Evolutionary conservation across 92 coral and sea anemone genomes (phyloP).

Genomic region (Palythoa grandis): DNA sequence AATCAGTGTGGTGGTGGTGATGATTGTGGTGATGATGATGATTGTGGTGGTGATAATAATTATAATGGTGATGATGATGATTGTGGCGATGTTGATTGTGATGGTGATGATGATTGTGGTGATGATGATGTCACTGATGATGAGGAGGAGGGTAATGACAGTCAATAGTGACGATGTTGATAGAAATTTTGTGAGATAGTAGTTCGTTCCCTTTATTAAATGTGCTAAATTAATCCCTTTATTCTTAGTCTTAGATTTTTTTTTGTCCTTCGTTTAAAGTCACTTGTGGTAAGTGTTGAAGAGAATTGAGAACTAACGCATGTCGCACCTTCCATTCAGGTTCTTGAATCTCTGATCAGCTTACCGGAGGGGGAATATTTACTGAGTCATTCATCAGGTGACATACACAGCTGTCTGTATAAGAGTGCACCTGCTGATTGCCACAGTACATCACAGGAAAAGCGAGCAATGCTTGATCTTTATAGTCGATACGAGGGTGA

Average conservation of each 20-base stretch:
- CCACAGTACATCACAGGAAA: constrained; percentile 40
- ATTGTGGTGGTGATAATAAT: no score
- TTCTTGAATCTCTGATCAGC: constrained; percentile 55
- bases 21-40: no score
- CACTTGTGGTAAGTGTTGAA: neutral
- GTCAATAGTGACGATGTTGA: neutral
- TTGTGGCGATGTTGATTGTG: no score
- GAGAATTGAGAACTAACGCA: neutral
- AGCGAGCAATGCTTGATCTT: constrained; percentile 66
- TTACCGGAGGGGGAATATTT: constrained; percentile 64
- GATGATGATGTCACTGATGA: no score
- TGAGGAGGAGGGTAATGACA: neutral
- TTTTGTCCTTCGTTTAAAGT: neutral
- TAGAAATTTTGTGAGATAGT: neutral
- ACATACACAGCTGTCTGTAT: constrained; percentile 87
- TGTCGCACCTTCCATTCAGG: constrained; percentile 23
- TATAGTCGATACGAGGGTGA: constrained; percentile 39
- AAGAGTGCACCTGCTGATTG: constrained; percentile 41
- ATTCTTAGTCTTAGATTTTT: no score
- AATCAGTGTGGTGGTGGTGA: neutral
- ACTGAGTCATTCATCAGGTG: constrained; percentile 70
- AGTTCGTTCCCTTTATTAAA: neutral
- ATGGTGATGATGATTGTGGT: neutral
- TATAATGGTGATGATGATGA: no score
- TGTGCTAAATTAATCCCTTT: neutral